Percentiles rank a stretch among this genome's conserved stretches.
These are phyloP conservation scores for Strix uralensis DNA, from an alignment of 2,113 vertebrate genomes.

Conservation along the genomic window DNA sequence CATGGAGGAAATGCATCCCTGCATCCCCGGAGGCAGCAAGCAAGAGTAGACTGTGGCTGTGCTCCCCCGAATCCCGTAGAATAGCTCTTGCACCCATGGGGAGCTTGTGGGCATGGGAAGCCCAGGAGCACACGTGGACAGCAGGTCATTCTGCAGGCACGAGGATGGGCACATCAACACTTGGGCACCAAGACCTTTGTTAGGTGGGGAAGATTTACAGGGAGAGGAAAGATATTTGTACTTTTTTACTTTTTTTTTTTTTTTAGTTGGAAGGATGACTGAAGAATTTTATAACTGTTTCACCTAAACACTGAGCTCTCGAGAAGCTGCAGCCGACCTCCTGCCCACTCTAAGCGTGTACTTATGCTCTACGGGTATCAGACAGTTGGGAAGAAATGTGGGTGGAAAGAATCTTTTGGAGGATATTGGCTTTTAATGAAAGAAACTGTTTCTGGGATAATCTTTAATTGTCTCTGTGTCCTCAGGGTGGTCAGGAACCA, in stretches of 20 bases:
- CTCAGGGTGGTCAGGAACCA: background rate
- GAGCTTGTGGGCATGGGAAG: background rate
- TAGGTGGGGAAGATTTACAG: background rate
- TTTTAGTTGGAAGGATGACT: background rate
- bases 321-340: background rate
- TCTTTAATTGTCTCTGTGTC: background rate
- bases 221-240: background rate
- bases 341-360: background rate
- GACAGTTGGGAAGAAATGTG: background rate
- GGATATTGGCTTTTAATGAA: background rate
- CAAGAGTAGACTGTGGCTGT: background rate
- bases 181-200: background rate
- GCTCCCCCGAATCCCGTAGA: background rate
- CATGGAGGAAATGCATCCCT: background rate
- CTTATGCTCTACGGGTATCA: background rate
- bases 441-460: background rate
- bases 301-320: background rate
- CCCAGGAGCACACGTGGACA: accelerated
- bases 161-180: accelerated
- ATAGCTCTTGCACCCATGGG: accelerated
- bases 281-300: background rate
- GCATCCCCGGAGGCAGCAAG: background rate
- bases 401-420: background rate
- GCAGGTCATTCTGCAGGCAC: background rate
- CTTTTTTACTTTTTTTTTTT: background rate